phyloP scores from a whole-genome alignment of 2,888 invertebrate genomes.

The Adineta ricciae region DNA sequence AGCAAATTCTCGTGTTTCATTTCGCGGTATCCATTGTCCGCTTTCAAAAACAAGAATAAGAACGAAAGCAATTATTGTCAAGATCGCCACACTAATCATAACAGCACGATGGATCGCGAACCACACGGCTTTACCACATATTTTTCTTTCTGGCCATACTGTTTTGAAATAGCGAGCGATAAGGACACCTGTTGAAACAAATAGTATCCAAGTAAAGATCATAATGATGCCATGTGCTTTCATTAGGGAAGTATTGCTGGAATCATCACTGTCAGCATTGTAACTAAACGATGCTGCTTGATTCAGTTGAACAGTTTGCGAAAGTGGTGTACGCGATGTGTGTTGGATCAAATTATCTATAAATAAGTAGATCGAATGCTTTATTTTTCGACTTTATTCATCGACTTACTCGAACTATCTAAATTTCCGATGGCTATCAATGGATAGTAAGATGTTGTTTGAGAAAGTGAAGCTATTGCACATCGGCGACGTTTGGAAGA shows the following conservation, averaged over 20 bases:
- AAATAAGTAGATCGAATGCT: neutral
- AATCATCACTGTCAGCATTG: neutral
- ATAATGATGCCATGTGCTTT: slow-evolving; percentile 11
- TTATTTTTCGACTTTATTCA: neutral
- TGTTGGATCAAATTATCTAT: neutral
- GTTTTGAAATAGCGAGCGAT: slow-evolving; percentile 43
- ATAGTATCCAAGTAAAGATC: neutral
- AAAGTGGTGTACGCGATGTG: no score
- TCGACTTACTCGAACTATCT: neutral
- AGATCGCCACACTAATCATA: slow-evolving; percentile 39
- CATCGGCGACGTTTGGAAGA: neutral
- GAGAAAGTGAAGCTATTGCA: neutral
- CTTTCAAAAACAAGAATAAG: slow-evolving; percentile 44
- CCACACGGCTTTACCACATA: slow-evolving; percentile 45
- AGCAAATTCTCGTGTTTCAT: slow-evolving; percentile 39
- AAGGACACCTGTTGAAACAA: neutral
- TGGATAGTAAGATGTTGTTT: neutral
- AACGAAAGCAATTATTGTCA: slow-evolving; percentile 42
- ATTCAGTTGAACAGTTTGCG: neutral
- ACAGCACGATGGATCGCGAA: slow-evolving; percentile 43
- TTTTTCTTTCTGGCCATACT: slow-evolving; percentile 43
- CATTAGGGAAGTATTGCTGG: neutral
- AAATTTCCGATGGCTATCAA: neutral
- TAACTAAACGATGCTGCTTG: neutral
- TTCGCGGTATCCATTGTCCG: slow-evolving; percentile 37